These are phyloP conservation scores for Volucella inanis DNA, from an alignment of 2,888 invertebrate genomes.

Conservation along the genomic window DNA sequence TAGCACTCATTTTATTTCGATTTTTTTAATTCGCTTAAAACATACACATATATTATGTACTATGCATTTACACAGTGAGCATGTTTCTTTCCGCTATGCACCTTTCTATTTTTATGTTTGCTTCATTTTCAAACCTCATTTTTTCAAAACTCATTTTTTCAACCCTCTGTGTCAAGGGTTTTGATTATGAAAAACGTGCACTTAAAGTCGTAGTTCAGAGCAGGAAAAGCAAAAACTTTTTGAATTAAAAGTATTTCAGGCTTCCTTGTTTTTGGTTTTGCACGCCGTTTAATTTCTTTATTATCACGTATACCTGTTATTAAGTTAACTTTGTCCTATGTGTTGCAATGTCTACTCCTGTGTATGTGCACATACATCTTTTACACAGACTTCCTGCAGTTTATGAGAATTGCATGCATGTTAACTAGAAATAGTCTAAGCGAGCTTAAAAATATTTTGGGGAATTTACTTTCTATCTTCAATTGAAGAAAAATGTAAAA, in stretches of 20 bases:
- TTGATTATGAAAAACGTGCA: constrained; percentile 33
- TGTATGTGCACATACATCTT: neutral
- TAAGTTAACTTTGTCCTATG: constrained; percentile 25
- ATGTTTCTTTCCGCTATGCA: neutral
- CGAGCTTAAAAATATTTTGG: constrained; percentile 13
- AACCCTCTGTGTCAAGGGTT: constrained; percentile 51
- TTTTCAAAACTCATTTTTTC: no score
- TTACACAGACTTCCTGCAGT: constrained; percentile 54
- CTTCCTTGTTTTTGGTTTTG: constrained; percentile 33
- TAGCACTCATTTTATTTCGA: no score
- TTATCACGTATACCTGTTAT: constrained; percentile 3
- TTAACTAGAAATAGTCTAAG: constrained; percentile 16
- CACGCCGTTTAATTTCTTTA: constrained; percentile 9
- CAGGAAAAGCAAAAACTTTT: constrained; percentile 44
- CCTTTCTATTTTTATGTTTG: constrained; percentile 24
- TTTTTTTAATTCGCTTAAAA: no score
- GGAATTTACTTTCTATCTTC: neutral
- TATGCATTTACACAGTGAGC: neutral
- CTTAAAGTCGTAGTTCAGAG: neutral
- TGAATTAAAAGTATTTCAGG: constrained; percentile 26
- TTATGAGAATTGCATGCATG: constrained; percentile 36
- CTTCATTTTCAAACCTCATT: constrained; percentile 48
- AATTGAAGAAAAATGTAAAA: no score
- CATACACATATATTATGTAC: no score
- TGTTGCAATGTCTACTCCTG: neutral